Base-by-base conservation (phyloP, 2,888 invertebrate species). In the Caenorhabditis plicata region DNA sequence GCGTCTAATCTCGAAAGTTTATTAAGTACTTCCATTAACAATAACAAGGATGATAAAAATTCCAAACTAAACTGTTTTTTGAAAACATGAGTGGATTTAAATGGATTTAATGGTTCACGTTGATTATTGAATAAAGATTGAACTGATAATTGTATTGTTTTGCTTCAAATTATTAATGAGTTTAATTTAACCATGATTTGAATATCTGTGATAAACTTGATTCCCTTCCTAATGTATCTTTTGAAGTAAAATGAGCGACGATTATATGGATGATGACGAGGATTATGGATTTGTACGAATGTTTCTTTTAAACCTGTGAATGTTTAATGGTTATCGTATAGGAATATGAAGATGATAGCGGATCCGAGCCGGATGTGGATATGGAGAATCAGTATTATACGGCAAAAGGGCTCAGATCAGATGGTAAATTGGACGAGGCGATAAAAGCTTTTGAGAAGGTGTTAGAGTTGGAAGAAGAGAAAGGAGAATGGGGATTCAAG, bases 401-500 rank as follows among this genome's bases (percentile, higher is more conserved):
- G 82, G 95, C 95, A 71, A 98, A 98, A 84, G 91, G 95, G 0
- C 83, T 96, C 44, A 98, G 99, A 81, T 68, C 73, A 3, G 96
- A 98, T 83, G 93, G 93, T 84, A 91, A 94, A 81, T 93, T 95
- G 0, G 87, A 88, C 75, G 88, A 88, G 9, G 96, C 98, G 0
- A 84, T 98, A 58, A 87, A 89, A 63, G 93, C 92, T 73, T 98
- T 98, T 83, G 84, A 84, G 58, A 82, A 82, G 77, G 96, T 98
- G 9, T 84, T 98, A 66, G 95, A 96, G 80, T 85, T 98, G 60
- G 98, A 99, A 84, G 92, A 91, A 0, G 95, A 96, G 73, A 98
- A 98, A 83, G 96, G 96, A 48, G 98, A 98, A 86, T 98, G 98
- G 98, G 98, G 98, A 0, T 98, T 98, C 82, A 99, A 96, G 83